These are phyloP conservation scores for Drosophila algonquin DNA, from an alignment of 2,888 invertebrate species.

Conservation along the genomic window DNA sequence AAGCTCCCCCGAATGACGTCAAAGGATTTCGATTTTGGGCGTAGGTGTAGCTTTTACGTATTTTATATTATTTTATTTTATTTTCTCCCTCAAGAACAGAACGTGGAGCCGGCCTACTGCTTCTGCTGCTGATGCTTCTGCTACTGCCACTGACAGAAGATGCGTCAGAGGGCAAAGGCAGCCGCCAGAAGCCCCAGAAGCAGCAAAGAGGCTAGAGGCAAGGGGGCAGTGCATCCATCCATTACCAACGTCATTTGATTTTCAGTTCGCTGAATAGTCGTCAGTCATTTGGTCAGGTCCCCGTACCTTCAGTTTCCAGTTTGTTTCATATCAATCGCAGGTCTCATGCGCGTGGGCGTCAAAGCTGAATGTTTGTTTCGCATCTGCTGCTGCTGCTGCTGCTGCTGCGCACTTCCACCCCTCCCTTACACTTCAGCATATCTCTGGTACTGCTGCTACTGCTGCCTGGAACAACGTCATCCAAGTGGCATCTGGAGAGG, in stretches of 20 bases:
- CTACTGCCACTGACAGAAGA: conserved; percentile 25
- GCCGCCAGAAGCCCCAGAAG: conserved; percentile 6
- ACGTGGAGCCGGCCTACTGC: conserved; percentile 53
- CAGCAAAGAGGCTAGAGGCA: not conserved
- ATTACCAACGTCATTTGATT: conserved; percentile 35
- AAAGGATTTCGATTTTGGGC: conserved; percentile 61
- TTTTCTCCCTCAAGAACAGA: conserved; percentile 33
- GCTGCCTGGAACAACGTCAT: conserved; percentile 26
- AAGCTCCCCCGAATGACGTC: conserved; percentile 59
- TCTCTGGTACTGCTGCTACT: not conserved
- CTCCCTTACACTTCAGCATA: not conserved
- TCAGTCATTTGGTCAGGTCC: conserved; percentile 42
- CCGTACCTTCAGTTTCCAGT: conserved; percentile 10
- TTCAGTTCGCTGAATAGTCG: conserved; percentile 42
- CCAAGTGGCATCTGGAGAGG: conserved; percentile 5
- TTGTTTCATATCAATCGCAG: conserved; percentile 68
- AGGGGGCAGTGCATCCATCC: not conserved
- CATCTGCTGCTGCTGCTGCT: conserved; percentile 16
- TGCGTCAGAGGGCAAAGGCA: conserved; percentile 45
- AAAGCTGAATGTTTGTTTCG: conserved; percentile 49
- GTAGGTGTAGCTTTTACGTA: conserved; percentile 54
- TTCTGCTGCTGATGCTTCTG: conserved; percentile 9
- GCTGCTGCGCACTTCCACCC: not conserved
- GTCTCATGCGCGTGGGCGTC: conserved; percentile 35
- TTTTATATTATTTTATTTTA: conserved; percentile 29